Base-by-base conservation (phyloP, 2,888 invertebrate species). In the Timandra comae region DNA sequence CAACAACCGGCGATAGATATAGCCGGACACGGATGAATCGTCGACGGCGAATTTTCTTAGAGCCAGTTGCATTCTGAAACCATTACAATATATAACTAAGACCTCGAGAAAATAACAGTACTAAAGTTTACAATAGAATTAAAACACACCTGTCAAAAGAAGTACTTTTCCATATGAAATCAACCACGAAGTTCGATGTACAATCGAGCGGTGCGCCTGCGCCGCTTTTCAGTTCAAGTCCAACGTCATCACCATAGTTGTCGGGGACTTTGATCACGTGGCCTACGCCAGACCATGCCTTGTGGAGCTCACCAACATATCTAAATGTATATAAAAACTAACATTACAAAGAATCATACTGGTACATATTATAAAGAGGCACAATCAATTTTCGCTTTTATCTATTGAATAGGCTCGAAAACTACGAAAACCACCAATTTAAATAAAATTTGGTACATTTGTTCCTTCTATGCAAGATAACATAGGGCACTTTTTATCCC, bases 91-190 rank as follows among this genome's bases (percentile, higher is more conserved):
- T 12, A 33, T 24, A 27, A 8, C 16, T 24, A n/a, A n/a, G n/a
- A 33, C 22, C 31, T 33, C 24, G 41, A 39, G 30, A 24, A 39
- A 29, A 28, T n/a, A n/a, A n/a, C n/a, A n/a, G n/a, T n/a, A n/a
- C n/a, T n/a, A n/a, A n/a, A n/a, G n/a, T n/a, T n/a, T n/a, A n/a
- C n/a, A n/a, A n/a, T n/a, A n/a, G n/a, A n/a, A n/a, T n/a, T n/a
- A n/a, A n/a, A n/a, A 30, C 16, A 5, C 55, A 93, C 94, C 95
- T 91, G 77, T 98, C 98, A 75, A 99, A 99, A 12, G 97, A 97
- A 1, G 98, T 99, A 47, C 98, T 97, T 75, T 99, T 99, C 99
- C 98, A 99, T 30, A 99, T 98, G 74, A 98, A 99, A 77, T 99
- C 99, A 3, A 99, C 97, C 0, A 97, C 96, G 78, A 98, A 99